Base-by-base conservation (phyloP, 2,113 vertebrate species). In the Nycticebus coucang region DNA sequence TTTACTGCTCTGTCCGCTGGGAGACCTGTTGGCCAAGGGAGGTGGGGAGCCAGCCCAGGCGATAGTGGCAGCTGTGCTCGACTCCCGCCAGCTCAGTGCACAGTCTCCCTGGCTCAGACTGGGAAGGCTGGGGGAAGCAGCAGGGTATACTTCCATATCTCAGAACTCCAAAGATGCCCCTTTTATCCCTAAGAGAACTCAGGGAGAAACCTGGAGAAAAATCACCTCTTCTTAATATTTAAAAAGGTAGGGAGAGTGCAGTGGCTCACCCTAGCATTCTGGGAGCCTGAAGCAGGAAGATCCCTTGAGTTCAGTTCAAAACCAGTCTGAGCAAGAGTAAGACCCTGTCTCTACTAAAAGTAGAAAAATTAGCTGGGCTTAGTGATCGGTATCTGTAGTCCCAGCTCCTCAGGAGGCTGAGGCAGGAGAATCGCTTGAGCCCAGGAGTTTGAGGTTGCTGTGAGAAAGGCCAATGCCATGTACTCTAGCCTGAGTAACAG, bases 1-100 rank as follows among this genome's bases (percentile, higher is more conserved):
- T 94, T 96, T 75, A 60, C 55, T 5, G 72, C 64, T 17, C 55
- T 11, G 84, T 83, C 97, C 94, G 0, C 93, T 55, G 96, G 98
- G 94, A 98, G 97, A 97, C 97, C 97, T 97, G 95, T 95, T 98
- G 98, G 98, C 98, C 85, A 11, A 89, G 96, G 94, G 28, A 96
- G 96, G 87, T 91, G 60, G 0, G 18, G 96, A 26, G 37, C 15
- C 7, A n/a, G 97, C 96, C 95, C 95, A 97, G 95, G 11, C 57
- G 64, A 89, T 1, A 1, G 96, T 35, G 96, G 94, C 98, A 98
- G 98, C 97, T 98, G 98, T 50, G 94, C 85, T 92, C 4, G 5
- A 0, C 72, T 80, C 85, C 92, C 35, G 96, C 98, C 98, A 97
- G 96, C 96, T 74, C 57, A 71, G 88, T 57, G 53, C 72, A 92